These are phyloP conservation scores for Drosophila pruinosa DNA, from an alignment of 1,140 invertebrate species.

Conservation along the genomic window DNA sequence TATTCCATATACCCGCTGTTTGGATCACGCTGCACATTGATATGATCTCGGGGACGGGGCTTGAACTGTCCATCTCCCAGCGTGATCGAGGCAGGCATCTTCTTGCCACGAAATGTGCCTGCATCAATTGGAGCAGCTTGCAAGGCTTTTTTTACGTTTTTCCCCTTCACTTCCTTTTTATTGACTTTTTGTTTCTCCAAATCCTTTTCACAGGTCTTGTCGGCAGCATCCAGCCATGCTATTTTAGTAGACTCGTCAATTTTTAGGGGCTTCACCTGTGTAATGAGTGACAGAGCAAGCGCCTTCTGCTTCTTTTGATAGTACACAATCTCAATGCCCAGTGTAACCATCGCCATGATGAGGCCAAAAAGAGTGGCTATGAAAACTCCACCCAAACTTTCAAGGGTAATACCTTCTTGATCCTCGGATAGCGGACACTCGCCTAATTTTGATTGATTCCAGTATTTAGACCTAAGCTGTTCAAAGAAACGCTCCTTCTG, in stretches of 20 bases:
- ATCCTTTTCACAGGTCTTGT: not conserved
- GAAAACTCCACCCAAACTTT: conserved; percentile 94
- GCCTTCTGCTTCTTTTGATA: conserved; percentile 84
- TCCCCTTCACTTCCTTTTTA: not conserved
- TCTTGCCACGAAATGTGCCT: conserved; percentile 58
- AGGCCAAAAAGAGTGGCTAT: conserved; percentile 93
- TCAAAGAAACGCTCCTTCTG: conserved; percentile 94
- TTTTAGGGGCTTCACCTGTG: conserved; percentile 53
- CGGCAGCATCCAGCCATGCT: conserved; percentile 1
- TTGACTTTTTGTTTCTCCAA: not conserved
- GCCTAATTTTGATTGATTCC: conserved; percentile 89
- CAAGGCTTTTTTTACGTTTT: conserved; percentile 34
- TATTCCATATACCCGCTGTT: conserved; percentile 55
- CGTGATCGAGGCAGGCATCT: conserved; percentile 36
- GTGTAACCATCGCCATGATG: conserved; percentile 90
- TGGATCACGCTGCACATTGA: conserved; percentile 24
- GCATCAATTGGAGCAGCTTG: conserved; percentile 69
- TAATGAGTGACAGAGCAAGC: conserved; percentile 25
- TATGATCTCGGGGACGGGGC: conserved; percentile 33
- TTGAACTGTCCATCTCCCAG: conserved; percentile 61
- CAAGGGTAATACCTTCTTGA: conserved; percentile 93
- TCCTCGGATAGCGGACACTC: conserved; percentile 89
- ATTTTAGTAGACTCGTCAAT: not conserved
- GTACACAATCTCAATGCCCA: conserved; percentile 91
- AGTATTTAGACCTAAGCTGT: conserved; percentile 89